Evolutionary conservation across 2,888 invertebrate species (phyloP), one percentile per base, ranked within the genome.

Genomic region (Drosophila mimetica): DNA sequence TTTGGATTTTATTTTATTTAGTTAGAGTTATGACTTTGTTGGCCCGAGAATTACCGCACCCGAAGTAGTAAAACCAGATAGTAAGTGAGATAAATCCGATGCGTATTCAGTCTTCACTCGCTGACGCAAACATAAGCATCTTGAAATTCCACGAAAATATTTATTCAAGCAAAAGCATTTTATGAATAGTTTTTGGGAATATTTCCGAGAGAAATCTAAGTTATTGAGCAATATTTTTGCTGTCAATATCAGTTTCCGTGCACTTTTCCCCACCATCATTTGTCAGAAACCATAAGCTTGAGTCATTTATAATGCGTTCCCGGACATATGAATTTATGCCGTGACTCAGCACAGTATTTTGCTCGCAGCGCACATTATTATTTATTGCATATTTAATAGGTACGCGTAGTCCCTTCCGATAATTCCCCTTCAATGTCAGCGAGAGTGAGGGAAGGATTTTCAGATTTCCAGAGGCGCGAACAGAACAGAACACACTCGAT

Each of bases 381-480:
- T 53, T 53, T 65, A 65, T 67, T 64, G 67, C 53, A 64, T 67
- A 67, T 64, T 52, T 53, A 44, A 67, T 44, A 34, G 65, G 34
- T 20, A 64, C 13, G 22, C 42, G 34, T 7, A 7, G 20, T 36
- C 28, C 28, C 16, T 36, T 20, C 28, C 16, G 20, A 63, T 51
- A 28, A 51, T 66, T 36, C 52, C 34, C 34, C n/a, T 52, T 44
- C 44, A 52, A 36, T 44, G 42, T 52, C 64, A 64, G 32, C 18
- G 34, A 6, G 34, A 13, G 6, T 13, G 34, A 22, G 28, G 32
- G 20, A 66, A 22, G 53, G 36, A 36, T 52, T 51, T 66, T 11
- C 46, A 34, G 42, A 36, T 44, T 42, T 66, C 18, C 37, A 42
- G 59, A 42, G 58, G 57, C 58, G 54, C 39, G 39, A 58, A 25